Conservation (phyloP, 2,113 vertebrate species). For the Hepsetus odoe region DNA sequence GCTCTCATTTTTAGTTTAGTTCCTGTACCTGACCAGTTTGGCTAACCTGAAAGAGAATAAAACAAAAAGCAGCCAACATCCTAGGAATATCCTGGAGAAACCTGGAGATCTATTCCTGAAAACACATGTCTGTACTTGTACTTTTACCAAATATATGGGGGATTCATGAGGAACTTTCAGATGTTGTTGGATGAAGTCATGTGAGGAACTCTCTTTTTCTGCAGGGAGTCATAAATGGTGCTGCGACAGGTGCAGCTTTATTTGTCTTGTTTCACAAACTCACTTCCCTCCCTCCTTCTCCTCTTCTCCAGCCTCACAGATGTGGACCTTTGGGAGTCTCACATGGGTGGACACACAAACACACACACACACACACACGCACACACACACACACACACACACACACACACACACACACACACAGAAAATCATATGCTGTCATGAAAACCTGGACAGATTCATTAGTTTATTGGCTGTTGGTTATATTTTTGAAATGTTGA, state of each 20-base stretch:
- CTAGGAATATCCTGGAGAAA: no score
- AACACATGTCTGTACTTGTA: no score
- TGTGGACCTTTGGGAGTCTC: not conserved
- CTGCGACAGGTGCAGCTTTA: not conserved
- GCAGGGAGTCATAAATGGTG: not conserved
- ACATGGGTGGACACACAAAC: not conserved
- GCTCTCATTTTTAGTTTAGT: no score
- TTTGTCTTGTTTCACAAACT: not conserved
- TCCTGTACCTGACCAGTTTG: no score
- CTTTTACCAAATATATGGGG: no score
- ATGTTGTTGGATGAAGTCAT: not conserved
- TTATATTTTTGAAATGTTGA: no score
- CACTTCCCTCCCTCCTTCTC: not conserved
- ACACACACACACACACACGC: not conserved
- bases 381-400: not conserved
- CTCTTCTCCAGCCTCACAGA: not conserved
- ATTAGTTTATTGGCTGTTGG: no score
- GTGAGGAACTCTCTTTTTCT: not conserved
- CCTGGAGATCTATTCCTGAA: no score
- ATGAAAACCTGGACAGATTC: no score
- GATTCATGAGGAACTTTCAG: not conserved
- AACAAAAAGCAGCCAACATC: no score
- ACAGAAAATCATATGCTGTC: no score
- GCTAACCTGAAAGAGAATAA: no score
- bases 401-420: not conserved